Base-by-base conservation (phyloP, 2,888 invertebrate species). In the Monoplex corrugatus region DNA sequence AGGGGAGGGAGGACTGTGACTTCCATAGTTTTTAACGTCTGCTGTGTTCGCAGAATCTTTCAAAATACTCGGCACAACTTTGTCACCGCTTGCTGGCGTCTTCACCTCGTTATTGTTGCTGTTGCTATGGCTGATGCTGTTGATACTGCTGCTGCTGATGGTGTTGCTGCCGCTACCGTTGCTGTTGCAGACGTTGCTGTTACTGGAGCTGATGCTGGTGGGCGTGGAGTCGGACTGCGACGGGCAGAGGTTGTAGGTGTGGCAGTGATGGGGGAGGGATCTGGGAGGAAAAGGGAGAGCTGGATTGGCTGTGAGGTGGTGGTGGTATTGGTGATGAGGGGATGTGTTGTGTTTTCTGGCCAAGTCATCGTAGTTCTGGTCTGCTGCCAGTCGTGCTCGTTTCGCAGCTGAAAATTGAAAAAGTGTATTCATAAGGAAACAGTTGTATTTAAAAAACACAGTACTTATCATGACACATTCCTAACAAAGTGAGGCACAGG, bases 371-470 rank as follows among this genome's bases (percentile, higher is more conserved):
- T 92, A 91, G 3, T 91, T 92, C 38, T 86, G 89, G 19, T 92
- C 91, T 38, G 78, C 57, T 28, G 93, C 92, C 38, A 89, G 68
- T 63, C 92, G 91, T 10, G 91, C 89, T 86, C 92, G 86, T 86
- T 94, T 94, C 19, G 91, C 83, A 80, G 90, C 93, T 78, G 78
- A 13, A 78, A 78, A 28, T 2, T 3, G 10, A 75, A 1, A 10
- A 35, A n/a, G n/a, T n/a, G n/a, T n/a, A n/a, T n/a, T n/a, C n/a
- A n/a, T n/a, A n/a, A n/a, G n/a, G n/a, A n/a, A n/a, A n/a, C n/a
- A n/a, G n/a, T n/a, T n/a, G n/a, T n/a, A n/a, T n/a, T n/a, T n/a
- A n/a, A n/a, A n/a, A n/a, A n/a, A n/a, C n/a, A n/a, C n/a, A n/a
- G n/a, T n/a, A n/a, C n/a, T n/a, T n/a, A n/a, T n/a, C n/a, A n/a